phyloP scores from a whole-genome alignment of 2,888 invertebrate species.

The Drosophila neonasuta region DNA sequence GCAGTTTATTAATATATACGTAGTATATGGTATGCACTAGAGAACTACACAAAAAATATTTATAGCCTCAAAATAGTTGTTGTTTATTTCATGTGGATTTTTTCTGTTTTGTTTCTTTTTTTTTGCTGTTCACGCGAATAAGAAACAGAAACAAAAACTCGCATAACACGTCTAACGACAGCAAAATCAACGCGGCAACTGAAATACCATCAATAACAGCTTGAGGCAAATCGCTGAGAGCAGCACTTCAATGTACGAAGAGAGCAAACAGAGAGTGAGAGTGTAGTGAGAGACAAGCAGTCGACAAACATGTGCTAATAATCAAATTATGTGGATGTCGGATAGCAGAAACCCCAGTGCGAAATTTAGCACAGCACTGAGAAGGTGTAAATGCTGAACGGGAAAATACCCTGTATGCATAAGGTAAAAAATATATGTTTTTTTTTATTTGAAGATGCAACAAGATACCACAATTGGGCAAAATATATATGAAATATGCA shows the following conservation, averaged over 20 bases:
- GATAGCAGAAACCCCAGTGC: slow-evolving; percentile 25
- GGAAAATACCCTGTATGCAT: not conserved
- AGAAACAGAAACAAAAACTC: slow-evolving; percentile 3
- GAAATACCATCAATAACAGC: slow-evolving; percentile 36
- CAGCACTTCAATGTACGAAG: slow-evolving; percentile 3
- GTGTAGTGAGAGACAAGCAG: slow-evolving; percentile 7
- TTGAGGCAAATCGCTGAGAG: slow-evolving; percentile 15
- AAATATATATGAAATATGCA: slow-evolving; percentile 28
- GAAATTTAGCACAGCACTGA: slow-evolving; percentile 19
- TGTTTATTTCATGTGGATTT: slow-evolving; percentile 60
- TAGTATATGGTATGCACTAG: slow-evolving; percentile 40
- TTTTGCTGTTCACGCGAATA: slow-evolving; percentile 25
- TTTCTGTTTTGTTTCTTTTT: slow-evolving; percentile 41
- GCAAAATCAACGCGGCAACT: slow-evolving; percentile 58
- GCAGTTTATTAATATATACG: slow-evolving; percentile 57
- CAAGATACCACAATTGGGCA: slow-evolving; percentile 3
- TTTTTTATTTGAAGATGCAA: slow-evolving; percentile 27
- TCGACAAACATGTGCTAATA: slow-evolving; percentile 55
- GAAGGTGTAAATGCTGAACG: not conserved
- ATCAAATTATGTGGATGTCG: slow-evolving; percentile 51
- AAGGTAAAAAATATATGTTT: slow-evolving; percentile 8
- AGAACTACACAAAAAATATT: slow-evolving; percentile 44
- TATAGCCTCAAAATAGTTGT: slow-evolving; percentile 73
- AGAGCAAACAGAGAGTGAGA: slow-evolving; percentile 8
- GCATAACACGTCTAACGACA: slow-evolving; percentile 51